phyloP scores from a whole-genome alignment of 2,888 invertebrate species.

The Adelphocoris suturalis region DNA sequence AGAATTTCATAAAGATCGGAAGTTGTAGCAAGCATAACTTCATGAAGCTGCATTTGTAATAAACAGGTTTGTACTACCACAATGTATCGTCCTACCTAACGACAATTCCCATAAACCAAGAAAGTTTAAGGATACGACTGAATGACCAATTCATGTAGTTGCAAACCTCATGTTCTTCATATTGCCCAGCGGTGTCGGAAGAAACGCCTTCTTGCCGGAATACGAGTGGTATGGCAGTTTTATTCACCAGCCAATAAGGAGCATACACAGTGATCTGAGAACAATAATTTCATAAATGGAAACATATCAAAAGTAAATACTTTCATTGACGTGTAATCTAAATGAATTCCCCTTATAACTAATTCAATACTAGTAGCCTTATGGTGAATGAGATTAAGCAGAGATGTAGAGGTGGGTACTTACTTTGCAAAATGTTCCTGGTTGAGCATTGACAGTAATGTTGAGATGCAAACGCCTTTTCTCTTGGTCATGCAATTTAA shows the following conservation, averaged over 20 bases:
- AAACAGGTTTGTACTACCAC: no score
- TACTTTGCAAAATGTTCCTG: conserved; percentile 84
- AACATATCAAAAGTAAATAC: background rate
- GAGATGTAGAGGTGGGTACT: background rate
- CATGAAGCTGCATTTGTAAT: no score
- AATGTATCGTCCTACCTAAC: no score
- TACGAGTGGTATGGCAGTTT: conserved; percentile 96
- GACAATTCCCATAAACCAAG: no score
- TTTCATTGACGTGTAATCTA: no score
- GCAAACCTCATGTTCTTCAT: conserved; percentile 91
- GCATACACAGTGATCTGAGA: conserved; percentile 75
- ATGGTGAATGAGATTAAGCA: background rate
- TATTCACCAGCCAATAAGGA: conserved; percentile 88
- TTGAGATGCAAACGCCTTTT: conserved; percentile 88
- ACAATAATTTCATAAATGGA: background rate
- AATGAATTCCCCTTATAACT: background rate
- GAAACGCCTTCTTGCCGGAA: conserved; percentile 93
- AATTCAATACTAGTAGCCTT: no score
- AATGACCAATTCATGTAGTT: no score
- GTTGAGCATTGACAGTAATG: conserved; percentile 83
- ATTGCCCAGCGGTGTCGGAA: conserved; percentile 91
- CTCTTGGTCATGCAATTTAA: conserved; percentile 87
- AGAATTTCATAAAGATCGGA: no score
- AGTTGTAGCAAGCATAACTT: no score
- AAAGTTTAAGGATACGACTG: no score